Evolutionary conservation across 2,888 invertebrate genomes (phyloP).

Genomic region (Rhodophaea formosa): DNA sequence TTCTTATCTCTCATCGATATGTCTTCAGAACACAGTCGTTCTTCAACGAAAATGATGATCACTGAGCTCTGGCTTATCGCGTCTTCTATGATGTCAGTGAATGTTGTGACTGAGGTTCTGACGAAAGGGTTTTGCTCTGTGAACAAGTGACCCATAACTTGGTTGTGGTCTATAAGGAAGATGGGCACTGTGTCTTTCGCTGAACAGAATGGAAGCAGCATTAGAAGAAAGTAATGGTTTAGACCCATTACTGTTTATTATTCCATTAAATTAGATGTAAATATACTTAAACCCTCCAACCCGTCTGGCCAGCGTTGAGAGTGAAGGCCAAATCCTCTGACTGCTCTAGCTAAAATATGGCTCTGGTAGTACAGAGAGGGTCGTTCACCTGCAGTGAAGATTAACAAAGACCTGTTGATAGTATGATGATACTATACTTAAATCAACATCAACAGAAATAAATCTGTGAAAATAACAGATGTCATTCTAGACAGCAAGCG

Average conservation of each 20-base stretch:
- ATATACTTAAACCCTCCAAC: no score
- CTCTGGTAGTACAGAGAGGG: no score
- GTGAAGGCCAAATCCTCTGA: no score
- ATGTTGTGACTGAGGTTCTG: slow-evolving; percentile 36
- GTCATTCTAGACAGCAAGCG: no score
- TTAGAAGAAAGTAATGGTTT: background rate
- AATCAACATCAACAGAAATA: no score
- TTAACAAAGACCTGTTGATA: no score
- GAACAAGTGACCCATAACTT: slow-evolving; percentile 32
- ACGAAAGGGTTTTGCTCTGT: slow-evolving; percentile 48
- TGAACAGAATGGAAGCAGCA: background rate
- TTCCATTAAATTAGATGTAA: slow-evolving; percentile 37
- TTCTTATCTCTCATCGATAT: slow-evolving; percentile 43
- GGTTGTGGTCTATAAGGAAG: slow-evolving; percentile 48
- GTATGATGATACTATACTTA: no score
- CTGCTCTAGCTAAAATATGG: no score
- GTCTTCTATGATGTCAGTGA: slow-evolving; percentile 43
- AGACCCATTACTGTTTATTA: slow-evolving; percentile 46
- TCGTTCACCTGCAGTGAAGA: no score
- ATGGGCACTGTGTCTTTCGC: slow-evolving; percentile 46
- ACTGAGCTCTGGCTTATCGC: slow-evolving; percentile 37
- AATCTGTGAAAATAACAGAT: no score
- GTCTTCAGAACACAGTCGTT: slow-evolving; percentile 53
- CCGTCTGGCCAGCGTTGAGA: no score
- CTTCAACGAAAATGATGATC: slow-evolving; percentile 56